Conservation (phyloP, 2,113 vertebrate genomes). For the Setophaga petechia region DNA sequence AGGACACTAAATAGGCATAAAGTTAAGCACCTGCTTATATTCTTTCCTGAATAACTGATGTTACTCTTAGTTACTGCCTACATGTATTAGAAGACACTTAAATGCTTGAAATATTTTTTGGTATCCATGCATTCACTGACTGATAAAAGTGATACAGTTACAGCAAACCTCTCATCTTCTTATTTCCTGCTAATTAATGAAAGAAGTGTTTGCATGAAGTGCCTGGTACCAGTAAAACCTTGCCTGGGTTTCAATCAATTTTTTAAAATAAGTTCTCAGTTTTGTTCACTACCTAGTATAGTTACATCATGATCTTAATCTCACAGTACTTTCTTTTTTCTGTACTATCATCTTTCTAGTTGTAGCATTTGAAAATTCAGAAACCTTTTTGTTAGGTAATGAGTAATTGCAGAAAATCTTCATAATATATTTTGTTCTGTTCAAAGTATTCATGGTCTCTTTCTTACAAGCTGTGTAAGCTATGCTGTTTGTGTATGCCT, state of each 20-base stretch:
- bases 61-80: background rate
- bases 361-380: background rate
- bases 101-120: background rate
- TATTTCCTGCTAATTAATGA: background rate
- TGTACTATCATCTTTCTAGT: background rate
- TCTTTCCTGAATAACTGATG: background rate
- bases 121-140: rapidly evolving
- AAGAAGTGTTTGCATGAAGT: background rate
- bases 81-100: background rate
- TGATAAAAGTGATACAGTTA: background rate
- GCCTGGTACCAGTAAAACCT: background rate
- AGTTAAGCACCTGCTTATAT: background rate
- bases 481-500: background rate
- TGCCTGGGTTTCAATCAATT: background rate
- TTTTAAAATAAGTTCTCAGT: background rate
- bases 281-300: background rate
- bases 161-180: background rate
- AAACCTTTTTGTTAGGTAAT: background rate
- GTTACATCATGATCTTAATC: background rate
- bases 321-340: background rate
- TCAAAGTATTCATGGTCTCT: background rate
- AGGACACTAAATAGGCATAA: background rate
- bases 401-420: background rate
- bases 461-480: background rate
- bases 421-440: background rate